Evolutionary conservation across 2,888 invertebrate species (phyloP), one percentile per base, ranked within the genome.

Genomic region (Cinara cedri): DNA sequence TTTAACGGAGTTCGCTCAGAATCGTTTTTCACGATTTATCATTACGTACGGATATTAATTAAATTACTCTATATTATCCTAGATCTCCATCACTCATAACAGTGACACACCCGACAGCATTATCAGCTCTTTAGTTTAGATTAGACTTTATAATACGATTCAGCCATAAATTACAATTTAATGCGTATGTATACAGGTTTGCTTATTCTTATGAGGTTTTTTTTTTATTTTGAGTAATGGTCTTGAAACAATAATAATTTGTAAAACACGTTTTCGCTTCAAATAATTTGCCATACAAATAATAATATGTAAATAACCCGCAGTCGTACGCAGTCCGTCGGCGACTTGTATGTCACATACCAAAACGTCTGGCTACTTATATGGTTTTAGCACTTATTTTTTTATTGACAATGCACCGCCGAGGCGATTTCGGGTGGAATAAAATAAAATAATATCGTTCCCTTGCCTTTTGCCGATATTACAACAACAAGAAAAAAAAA

Each of bases 221-320:
- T 34, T 34, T 34, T 34, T 34, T 34, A 34, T 34, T 14, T 26
- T 16, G 60, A 44, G 19, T 6, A 6, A 19, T 8, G 21, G 19
- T 34, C 62, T 19, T 63, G 11, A 16, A 62, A 63, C 34, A 63
- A 63, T 44, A 63, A 63, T 44, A 63, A 42, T 63, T 42, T 63
- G 63, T 13, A 42, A 19, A 63, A 44, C 63, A 65, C 16, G 65
- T 46, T 65, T 65, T 21, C 14, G 16, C 11, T n/a, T 8, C 3
- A 65, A 65, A 65, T 65, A 46, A 65, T 65, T 65, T 63, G 42
- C 63, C 42, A 63, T 19, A 42, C 63, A 63, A 63, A 63, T 63
- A 42, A 4, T n/a, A 3, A 24, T 63, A 63, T 63, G 63, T 21
- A 63, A 63, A 63, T 63, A 63, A 42, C 13, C 10, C 42, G 42